Conservation (phyloP, 2,888 invertebrate genomes). For the Drosophila falleni region DNA sequence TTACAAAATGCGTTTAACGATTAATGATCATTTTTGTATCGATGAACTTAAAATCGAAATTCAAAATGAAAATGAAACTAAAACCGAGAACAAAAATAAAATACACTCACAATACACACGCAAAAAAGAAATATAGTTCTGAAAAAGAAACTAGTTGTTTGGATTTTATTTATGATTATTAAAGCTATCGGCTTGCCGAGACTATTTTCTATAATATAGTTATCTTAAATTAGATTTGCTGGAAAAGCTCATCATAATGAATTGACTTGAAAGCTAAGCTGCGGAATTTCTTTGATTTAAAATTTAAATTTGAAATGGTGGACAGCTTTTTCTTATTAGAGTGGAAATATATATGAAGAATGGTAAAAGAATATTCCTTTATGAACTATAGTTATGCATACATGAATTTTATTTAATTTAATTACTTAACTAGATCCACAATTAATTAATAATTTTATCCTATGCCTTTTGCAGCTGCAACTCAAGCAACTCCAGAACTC, state of each 20-base stretch:
- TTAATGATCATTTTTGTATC: constrained; percentile 74
- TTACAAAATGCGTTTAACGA: constrained; percentile 56
- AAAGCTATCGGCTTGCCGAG: background rate
- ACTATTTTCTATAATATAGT: background rate
- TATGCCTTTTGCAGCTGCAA: constrained; percentile 48
- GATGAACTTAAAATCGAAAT: background rate
- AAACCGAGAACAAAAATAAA: constrained; percentile 59
- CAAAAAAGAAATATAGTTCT: constrained; percentile 53
- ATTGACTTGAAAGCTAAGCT: background rate
- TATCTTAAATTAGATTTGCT: too few species aligned
- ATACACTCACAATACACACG: constrained; percentile 52
- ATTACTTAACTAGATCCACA: background rate
- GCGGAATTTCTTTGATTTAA: too few species aligned
- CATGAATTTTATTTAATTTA: background rate
- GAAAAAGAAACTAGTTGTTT: constrained; percentile 48
- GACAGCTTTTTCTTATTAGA: too few species aligned
- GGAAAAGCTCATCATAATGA: background rate
- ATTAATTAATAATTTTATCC: background rate
- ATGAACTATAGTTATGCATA: background rate
- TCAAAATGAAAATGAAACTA: constrained; percentile 39
- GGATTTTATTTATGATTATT: constrained; percentile 1
- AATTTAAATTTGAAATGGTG: too few species aligned
- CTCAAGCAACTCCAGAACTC: constrained; percentile 81
- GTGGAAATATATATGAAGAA: too few species aligned
- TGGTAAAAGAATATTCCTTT: too few species aligned